phyloP scores from a whole-genome alignment of 2,888 invertebrate species.

The Slavum lentiscoides region DNA sequence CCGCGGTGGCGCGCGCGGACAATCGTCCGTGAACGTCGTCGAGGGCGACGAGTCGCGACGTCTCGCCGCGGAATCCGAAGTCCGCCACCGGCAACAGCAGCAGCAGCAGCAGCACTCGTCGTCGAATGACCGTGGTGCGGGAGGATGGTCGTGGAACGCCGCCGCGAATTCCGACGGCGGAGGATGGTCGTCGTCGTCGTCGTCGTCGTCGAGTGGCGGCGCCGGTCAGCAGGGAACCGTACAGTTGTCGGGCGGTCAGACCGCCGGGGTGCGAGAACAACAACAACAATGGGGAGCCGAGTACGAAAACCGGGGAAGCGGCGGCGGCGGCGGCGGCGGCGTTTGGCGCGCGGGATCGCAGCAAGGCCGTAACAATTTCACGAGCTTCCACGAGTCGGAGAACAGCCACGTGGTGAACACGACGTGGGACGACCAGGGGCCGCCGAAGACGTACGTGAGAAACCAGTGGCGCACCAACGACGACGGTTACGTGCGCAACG shows the following conservation, averaged over 20 bases:
- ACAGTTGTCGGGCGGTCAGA: too few species aligned
- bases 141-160: too few species aligned
- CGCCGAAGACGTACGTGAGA: slow-evolving; percentile 55
- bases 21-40: slow-evolving; percentile 1
- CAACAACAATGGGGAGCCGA: too few species aligned
- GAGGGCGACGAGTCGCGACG: neutral
- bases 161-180: too few species aligned
- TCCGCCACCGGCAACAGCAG: neutral
- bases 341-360: neutral
- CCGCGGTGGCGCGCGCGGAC: neutral
- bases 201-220: too few species aligned
- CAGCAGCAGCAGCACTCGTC: neutral
- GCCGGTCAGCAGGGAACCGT: neutral
- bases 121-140: neutral
- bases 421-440: slow-evolving; percentile 56
- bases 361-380: slow-evolving; percentile 24
- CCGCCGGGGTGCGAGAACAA: too few species aligned
- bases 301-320: too few species aligned
- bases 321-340: neutral
- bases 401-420: slow-evolving; percentile 55
- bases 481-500: slow-evolving; percentile 57
- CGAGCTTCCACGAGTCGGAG: slow-evolving; percentile 50
- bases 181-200: too few species aligned
- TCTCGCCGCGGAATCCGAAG: neutral
- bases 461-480: slow-evolving; percentile 57